These are phyloP conservation scores for Rhagoletis pomonella DNA, from an alignment of 1,140 invertebrate genomes.

Conservation along the genomic window DNA sequence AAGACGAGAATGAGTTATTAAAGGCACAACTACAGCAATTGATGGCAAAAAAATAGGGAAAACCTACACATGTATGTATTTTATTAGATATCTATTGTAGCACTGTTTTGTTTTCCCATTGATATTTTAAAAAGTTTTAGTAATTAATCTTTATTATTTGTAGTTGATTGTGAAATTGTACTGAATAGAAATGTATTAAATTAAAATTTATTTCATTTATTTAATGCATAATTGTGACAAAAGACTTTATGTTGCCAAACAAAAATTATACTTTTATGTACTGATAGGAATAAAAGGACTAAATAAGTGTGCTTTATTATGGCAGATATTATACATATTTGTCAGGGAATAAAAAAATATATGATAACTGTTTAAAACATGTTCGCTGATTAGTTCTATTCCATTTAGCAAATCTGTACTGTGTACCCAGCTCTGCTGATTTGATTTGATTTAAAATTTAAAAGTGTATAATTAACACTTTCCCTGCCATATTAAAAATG, in stretches of 20 bases:
- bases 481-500: too few species aligned
- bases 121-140: not conserved
- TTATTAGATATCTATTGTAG: not conserved
- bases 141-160: not conserved
- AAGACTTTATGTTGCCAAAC: slow-evolving; percentile 44
- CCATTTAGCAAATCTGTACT: too few species aligned
- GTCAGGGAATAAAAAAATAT: slow-evolving; percentile 8
- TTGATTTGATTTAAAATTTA: too few species aligned
- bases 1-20: slow-evolving; percentile 65
- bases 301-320: slow-evolving; percentile 6
- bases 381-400: too few species aligned
- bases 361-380: too few species aligned
- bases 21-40: slow-evolving; percentile 60
- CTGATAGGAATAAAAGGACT: slow-evolving; percentile 14
- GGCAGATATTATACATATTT: slow-evolving; percentile 1
- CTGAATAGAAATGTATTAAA: slow-evolving; percentile 23
- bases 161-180: not conserved
- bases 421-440: too few species aligned
- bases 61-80: too few species aligned
- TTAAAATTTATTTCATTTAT: not conserved
- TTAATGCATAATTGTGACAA: slow-evolving; percentile 19
- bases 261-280: not conserved
- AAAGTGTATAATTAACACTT: too few species aligned
- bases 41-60: slow-evolving; percentile 24
- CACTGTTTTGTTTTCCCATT: too few species aligned